These are phyloP conservation scores for Sebastes trivittatus DNA, from an alignment of 2,797 vertebrate species.

Conservation along the genomic window DNA sequence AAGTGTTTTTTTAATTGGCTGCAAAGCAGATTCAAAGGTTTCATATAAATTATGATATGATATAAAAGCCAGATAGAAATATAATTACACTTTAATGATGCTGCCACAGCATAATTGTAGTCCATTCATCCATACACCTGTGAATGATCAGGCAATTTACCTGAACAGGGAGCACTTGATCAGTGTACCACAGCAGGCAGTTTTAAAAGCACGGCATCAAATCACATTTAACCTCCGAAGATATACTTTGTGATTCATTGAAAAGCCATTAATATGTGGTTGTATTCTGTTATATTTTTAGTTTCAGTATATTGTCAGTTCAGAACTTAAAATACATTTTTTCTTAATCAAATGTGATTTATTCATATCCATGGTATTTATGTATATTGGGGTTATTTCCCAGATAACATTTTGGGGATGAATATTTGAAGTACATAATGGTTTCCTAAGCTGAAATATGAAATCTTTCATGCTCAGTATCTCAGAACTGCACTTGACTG, in stretches of 20 bases:
- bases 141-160: background rate
- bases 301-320: background rate
- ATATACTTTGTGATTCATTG: background rate
- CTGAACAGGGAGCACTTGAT: background rate
- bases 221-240: background rate
- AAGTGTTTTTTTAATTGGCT: background rate
- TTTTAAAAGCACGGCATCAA: background rate
- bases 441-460: background rate
- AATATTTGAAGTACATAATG: background rate
- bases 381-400: background rate
- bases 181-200: background rate
- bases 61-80: background rate
- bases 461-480: slow-evolving; percentile 29
- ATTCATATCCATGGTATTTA: background rate
- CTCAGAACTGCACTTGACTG: slow-evolving; percentile 30
- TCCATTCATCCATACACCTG: background rate
- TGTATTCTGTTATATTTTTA: background rate
- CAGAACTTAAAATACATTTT: background rate
- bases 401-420: background rate
- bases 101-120: background rate
- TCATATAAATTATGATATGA: no score
- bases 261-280: background rate
- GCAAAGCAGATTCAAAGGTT: no score
- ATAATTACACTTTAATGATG: background rate
- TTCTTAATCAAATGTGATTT: background rate